A percentile compares a stretch with the other conserved stretches of the same genome.
Conservation (phyloP, 2,113 vertebrate species). For the Callionymus lyra region DNA sequence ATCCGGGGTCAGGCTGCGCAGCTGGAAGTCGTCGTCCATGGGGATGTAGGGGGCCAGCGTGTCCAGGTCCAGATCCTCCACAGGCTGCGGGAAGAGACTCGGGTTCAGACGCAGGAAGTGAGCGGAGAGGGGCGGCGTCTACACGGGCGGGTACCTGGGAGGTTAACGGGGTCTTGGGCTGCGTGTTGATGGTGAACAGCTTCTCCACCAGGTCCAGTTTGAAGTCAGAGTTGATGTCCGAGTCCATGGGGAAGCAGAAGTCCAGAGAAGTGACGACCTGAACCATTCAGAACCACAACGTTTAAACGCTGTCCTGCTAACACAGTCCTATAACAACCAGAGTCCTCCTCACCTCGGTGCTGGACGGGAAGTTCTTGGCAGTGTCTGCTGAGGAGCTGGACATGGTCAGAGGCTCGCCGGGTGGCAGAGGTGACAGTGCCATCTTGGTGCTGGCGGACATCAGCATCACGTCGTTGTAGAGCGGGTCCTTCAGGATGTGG, state of each 20-base stretch:
- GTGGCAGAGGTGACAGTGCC: constrained; percentile 75
- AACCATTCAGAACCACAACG: constrained; percentile 3
- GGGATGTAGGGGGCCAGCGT: constrained; percentile 97
- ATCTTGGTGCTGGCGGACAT: constrained; percentile 81
- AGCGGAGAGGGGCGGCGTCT: too few relatives aligned
- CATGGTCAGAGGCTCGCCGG: constrained; percentile 73
- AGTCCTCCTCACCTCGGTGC: constrained; percentile 67
- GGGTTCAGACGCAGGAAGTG: too few relatives aligned
- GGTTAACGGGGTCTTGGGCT: constrained; percentile 83
- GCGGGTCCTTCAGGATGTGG: constrained; percentile 77
- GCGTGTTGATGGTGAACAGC: constrained; percentile 92
- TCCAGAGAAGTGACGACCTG: constrained; percentile 77
- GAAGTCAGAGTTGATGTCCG: constrained; percentile 83
- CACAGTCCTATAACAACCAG: too few relatives aligned
- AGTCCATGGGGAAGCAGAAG: constrained; percentile 85
- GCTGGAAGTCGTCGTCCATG: constrained; percentile 97
- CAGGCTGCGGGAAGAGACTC: constrained; percentile 28
- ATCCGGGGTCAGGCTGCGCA: constrained; percentile 74
- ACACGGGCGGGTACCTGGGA: constrained; percentile 69
- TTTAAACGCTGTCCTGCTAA: too few relatives aligned
- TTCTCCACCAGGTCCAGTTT: constrained; percentile 95
- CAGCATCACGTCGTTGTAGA: constrained; percentile 96
- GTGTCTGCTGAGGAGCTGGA: constrained; percentile 69
- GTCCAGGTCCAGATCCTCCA: constrained; percentile 84
- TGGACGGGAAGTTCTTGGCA: constrained; percentile 58